Evolutionary conservation across 2,797 vertebrate species (phyloP).

Genomic region (Bradypus variegatus): DNA sequence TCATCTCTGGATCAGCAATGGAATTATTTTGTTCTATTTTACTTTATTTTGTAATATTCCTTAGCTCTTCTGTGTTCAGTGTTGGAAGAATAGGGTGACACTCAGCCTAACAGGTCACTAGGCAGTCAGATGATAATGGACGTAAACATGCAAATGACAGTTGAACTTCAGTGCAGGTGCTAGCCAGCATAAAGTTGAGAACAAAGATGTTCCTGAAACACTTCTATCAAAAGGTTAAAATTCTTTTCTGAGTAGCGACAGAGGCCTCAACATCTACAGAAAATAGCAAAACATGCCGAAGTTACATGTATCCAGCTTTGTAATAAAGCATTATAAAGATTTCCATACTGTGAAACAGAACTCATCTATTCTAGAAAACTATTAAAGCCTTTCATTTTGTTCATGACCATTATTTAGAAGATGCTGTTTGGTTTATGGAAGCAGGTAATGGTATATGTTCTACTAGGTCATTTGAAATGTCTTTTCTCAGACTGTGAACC

Average conservation of each 20-base stretch:
- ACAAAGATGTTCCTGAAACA: constrained; percentile 60
- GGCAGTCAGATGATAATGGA: constrained; percentile 57
- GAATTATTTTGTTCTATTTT: constrained; percentile 69
- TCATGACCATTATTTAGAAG: constrained; percentile 76
- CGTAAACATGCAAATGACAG: constrained; percentile 62
- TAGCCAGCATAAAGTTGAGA: constrained; percentile 72
- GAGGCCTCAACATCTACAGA: constrained; percentile 75
- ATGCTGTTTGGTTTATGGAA: constrained; percentile 90
- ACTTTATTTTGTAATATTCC: constrained; percentile 64
- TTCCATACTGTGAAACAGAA: constrained; percentile 80
- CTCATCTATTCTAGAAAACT: constrained; percentile 84
- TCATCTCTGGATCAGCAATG: constrained; percentile 67
- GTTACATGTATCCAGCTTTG: constrained; percentile 77
- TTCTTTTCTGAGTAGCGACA: constrained; percentile 85
- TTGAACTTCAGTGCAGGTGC: constrained; percentile 72
- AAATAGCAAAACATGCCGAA: constrained; percentile 76
- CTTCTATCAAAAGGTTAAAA: constrained; percentile 69
- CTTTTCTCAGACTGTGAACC: constrained; percentile 82
- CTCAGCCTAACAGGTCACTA: constrained; percentile 39
- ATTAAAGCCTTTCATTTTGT: constrained; percentile 83
- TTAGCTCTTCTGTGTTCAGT: constrained; percentile 65
- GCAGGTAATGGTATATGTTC: constrained; percentile 85
- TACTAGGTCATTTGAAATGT: constrained; percentile 86
- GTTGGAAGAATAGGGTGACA: constrained; percentile 59
- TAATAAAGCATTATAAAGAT: constrained; percentile 75